Percentiles rank a stretch among this genome's conserved stretches.
Conservation (phyloP, 64 coral and sea anemone genomes). For the Montipora cactus region DNA sequence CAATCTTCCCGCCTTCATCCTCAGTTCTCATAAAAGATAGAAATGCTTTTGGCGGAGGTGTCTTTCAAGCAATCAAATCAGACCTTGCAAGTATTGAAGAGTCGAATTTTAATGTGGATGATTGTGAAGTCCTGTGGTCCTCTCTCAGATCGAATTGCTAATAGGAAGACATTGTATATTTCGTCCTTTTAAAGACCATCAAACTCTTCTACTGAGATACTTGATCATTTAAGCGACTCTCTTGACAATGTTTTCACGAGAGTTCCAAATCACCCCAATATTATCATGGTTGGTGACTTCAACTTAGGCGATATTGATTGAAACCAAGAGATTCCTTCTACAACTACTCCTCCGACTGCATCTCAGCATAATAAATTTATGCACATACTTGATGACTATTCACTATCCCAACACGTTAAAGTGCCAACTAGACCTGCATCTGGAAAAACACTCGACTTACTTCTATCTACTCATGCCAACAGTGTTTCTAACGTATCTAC, state of each 20-base stretch:
- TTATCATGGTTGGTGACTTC: too few relatives aligned
- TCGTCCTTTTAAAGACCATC: conserved; percentile 45
- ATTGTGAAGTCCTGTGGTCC: conserved; percentile 8
- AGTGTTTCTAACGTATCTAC: too few relatives aligned
- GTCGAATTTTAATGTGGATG: conserved; percentile 30
- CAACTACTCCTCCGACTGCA: conserved; percentile 24
- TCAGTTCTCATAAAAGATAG: conserved; percentile 56
- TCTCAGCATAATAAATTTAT: conserved; percentile 53
- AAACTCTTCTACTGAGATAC: conserved; percentile 1
- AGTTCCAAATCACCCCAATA: too few relatives aligned
- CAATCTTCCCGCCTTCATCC: conserved; percentile 55
- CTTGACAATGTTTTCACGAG: not conserved
- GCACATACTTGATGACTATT: not conserved
- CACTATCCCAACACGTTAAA: too few relatives aligned
- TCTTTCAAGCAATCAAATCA: not conserved
- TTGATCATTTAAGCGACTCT: too few relatives aligned
- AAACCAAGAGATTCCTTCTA: not conserved
- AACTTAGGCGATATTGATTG: conserved; percentile 13
- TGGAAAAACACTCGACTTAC: too few relatives aligned
- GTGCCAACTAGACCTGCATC: too few relatives aligned
- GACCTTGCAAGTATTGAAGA: conserved; percentile 34
- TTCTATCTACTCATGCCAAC: too few relatives aligned
- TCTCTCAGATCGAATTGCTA: conserved; percentile 14
- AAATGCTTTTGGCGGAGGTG: conserved; percentile 47
- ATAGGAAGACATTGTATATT: conserved; percentile 50